Evolutionary conservation across 2,888 invertebrate genomes (phyloP), one percentile per base, ranked within the genome.

Genomic region (Tenthredo notha): DNA sequence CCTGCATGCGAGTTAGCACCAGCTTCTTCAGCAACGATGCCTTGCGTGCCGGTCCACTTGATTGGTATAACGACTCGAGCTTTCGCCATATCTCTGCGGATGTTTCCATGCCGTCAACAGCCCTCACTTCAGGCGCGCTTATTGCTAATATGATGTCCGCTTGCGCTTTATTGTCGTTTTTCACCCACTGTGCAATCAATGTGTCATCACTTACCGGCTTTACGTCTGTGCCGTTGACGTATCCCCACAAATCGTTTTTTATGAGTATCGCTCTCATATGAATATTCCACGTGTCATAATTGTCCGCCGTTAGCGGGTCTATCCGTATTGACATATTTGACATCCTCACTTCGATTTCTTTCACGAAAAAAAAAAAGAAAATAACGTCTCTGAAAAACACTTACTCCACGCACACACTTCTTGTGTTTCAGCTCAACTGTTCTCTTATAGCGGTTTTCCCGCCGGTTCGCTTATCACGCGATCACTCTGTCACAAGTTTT

Each of bases 31-130:
- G 67, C 67, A 67, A 67, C n/a, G 33, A 21, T 9, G 67, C 33
- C 2, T 86, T 86, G 18, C 67, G 65, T 10, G 86, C 86, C 78
- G 84, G 84, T 12, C 85, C 84, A 75, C 74, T 72, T 10, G 84
- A 84, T 21, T 70, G 54, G 74, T 84, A 58, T n/a, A 72, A 21
- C 25, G 29, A 33, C 33, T 67, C 18, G 5, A 67, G 33, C 7
- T 67, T 33, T 33, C 33, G 15, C 67, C 33, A 67, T 33, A 67
- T 67, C 29, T 2, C 67, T 67, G 9, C 15, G 2, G 67, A 67
- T 29, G 29, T 67, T 33, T 67, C 67, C 15, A 67, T 2, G 25
- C 67, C 29, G 25, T 67, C 67, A 29, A 67, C 10, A 25, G 33
- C 29, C 5, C 9, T 15, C 29, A 67, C 10, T 25, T 67, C 67